Base-by-base conservation (phyloP, 2,113 vertebrate genomes). In the Paramisgurnus dabryanus region DNA sequence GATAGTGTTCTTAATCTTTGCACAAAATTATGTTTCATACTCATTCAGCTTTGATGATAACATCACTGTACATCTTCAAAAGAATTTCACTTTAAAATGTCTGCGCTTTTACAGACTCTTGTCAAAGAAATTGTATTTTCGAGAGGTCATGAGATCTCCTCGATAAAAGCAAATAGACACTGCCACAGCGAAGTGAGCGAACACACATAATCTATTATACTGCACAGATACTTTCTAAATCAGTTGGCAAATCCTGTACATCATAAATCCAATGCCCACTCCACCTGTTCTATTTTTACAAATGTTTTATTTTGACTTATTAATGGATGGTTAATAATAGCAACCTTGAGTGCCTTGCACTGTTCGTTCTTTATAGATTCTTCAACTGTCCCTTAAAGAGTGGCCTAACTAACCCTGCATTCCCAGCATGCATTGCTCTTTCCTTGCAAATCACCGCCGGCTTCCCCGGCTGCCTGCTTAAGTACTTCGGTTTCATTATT, bases 401-500 rank as follows among this genome's bases (percentile, higher is more conserved):
- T 78, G 72, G 55, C 43, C 78, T 70, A 67, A 76, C 69, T 68
- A 63, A 72, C 82, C 79, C 65, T 40, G 18, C 15, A 74, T 68
- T 64, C 79, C 41, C 63, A 64, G 67, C 67, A 76, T 78, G 45
- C 79, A 73, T 27, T 78, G 67, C 79, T 77, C 74, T 73, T 73
- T 69, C 57, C 79, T 71, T 80, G 82, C 78, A 80, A 84, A 84
- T 80, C 78, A 84, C 67, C 5, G 27, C 27, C 6, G 78, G 60
- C 78, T 70, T 80, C 67, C 67, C 78, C 41, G 27, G 50, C 82
- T 67, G 63, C 83, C 63, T 47, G 68, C 83, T 81, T 84, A 84
- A 84, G 68, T 81, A 80, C 83, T 84, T 78, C 78, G 77, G 74
- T 78, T 81, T 81, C 83, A 84, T 84, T 84, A 84, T 72, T 67